Evolutionary conservation across 2,113 vertebrate species (phyloP).

Genomic region (Ochotona curzoniae): DNA sequence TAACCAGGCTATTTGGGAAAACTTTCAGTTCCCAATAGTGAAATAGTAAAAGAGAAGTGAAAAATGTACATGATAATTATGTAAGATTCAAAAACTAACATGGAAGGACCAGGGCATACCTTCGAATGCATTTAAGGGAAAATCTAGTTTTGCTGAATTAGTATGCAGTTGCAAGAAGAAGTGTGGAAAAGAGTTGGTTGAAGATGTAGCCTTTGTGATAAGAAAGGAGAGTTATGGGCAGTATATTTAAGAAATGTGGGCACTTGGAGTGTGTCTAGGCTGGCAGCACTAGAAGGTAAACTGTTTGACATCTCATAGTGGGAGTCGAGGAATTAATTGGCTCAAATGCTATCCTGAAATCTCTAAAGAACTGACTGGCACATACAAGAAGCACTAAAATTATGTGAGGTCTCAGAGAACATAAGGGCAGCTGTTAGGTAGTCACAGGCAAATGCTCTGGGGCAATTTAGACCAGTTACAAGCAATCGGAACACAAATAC

Average conservation of each 20-base stretch:
- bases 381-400: not conserved
- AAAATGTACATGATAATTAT: conserved; percentile 25
- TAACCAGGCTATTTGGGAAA: not conserved
- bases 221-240: not conserved
- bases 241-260: not conserved
- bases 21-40: not conserved
- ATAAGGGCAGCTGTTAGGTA: not conserved
- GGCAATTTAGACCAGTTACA: not conserved
- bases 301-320: not conserved
- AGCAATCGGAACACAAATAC: not conserved
- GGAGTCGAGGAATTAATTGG: not conserved
- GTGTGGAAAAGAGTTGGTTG: not conserved
- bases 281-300: not conserved
- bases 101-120: not conserved
- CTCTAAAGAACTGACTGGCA: not conserved
- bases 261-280: not conserved
- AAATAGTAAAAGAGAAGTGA: conserved; percentile 18
- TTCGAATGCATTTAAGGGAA: not conserved
- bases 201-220: not conserved
- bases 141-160: not conserved
- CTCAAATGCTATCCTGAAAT: not conserved
- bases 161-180: not conserved
- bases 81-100: conserved; percentile 35
- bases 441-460: conserved; percentile 15
- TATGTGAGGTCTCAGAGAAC: not conserved